Evolutionary conservation across 2,113 vertebrate species (phyloP).

Genomic region (Calidris pugnax): DNA sequence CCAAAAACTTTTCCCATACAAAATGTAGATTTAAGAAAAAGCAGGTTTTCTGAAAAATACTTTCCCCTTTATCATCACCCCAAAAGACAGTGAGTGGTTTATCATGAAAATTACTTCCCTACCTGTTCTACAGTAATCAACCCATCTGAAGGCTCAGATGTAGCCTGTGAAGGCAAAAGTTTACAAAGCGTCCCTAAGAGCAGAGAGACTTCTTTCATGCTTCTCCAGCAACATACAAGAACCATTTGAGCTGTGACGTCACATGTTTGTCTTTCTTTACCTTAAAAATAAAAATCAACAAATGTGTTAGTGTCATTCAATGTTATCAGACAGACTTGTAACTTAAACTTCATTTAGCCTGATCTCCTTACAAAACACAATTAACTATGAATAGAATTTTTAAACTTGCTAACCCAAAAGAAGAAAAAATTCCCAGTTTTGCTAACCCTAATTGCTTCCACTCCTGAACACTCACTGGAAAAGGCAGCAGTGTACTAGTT

Average conservation of each 20-base stretch:
- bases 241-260: conserved; percentile 96
- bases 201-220: conserved; percentile 95
- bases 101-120: not conserved
- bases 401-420: not conserved
- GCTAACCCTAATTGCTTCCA: not conserved
- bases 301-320: not conserved
- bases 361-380: not conserved
- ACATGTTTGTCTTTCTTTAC: conserved; percentile 71
- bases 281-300: conserved; percentile 56
- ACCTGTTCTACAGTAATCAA: conserved; percentile 90
- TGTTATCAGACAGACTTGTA: not conserved
- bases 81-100: not conserved
- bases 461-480: not conserved
- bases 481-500: not conserved
- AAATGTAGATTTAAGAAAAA: not conserved
- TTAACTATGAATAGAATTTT: not conserved
- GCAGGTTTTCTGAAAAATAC: not conserved
- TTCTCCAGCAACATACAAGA: conserved; percentile 96
- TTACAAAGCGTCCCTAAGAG: conserved; percentile 90
- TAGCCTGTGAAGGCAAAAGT: conserved; percentile 77
- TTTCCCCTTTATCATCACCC: not conserved
- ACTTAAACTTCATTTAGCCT: not conserved
- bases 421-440: not conserved
- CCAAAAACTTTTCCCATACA: not conserved
- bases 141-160: conserved; percentile 41